Evolutionary conservation across 1,140 invertebrate genomes (phyloP).

Genomic region (Tetramorium simillimum): DNA sequence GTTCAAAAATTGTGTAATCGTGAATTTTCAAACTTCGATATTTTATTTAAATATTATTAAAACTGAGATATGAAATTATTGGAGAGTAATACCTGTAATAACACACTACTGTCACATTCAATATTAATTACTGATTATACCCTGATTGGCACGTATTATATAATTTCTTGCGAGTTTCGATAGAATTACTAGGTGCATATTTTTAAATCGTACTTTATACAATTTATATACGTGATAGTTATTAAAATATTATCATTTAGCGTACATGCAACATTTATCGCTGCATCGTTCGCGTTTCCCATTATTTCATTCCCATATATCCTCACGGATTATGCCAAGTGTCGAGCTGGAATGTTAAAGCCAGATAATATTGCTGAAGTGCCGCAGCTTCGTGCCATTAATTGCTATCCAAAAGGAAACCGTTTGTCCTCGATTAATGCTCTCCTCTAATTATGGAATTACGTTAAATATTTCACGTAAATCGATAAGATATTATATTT

Average conservation of each 20-base stretch:
- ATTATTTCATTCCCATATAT: constrained; percentile 24
- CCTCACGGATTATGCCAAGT: constrained; percentile 35
- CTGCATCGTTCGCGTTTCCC: neutral
- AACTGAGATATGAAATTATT: neutral
- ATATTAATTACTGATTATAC: neutral
- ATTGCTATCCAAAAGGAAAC: constrained; percentile 19
- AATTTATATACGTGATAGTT: neutral
- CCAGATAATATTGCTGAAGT: constrained; percentile 39
- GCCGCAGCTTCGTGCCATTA: constrained; percentile 22
- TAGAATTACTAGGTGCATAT: neutral
- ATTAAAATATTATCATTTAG: constrained; percentile 48
- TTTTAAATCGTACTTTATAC: neutral
- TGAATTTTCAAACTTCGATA: neutral
- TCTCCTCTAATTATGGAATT: neutral
- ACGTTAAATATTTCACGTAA: neutral
- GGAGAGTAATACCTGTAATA: neutral
- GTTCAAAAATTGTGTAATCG: neutral
- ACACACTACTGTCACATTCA: neutral
- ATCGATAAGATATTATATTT: constrained; percentile 19
- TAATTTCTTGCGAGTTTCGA: neutral
- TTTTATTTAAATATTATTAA: neutral
- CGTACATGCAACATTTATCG: neutral
- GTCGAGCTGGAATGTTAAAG: constrained; percentile 24
- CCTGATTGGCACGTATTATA: neutral
- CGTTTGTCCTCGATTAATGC: constrained; percentile 12